Conservation (phyloP, 2,888 invertebrate genomes). For the Scaptomyza caliginosa region DNA sequence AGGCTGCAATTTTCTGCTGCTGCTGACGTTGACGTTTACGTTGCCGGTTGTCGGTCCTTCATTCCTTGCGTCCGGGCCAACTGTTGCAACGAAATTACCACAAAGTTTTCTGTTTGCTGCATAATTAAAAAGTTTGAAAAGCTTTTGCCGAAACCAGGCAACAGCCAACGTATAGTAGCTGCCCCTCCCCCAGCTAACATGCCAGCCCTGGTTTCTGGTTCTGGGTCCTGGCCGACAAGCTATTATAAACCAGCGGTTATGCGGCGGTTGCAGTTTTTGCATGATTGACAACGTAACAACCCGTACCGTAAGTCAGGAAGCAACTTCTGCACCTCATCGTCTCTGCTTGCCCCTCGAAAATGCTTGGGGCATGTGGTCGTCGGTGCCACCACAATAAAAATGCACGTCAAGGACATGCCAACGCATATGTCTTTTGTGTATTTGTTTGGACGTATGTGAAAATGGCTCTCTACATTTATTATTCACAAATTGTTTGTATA, state of each 20-base stretch:
- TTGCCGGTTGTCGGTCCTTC: constrained; percentile 49
- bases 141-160: constrained; percentile 77
- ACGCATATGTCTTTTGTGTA: constrained; percentile 38
- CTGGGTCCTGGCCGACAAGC: constrained; percentile 46
- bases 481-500: constrained; percentile 39
- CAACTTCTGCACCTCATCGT: constrained; percentile 8
- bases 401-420: constrained; percentile 67
- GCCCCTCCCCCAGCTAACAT: neutral
- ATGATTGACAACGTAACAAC: constrained; percentile 74
- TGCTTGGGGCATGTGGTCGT: neutral
- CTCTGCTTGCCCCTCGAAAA: neutral
- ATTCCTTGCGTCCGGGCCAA: constrained; percentile 60
- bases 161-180: constrained; percentile 41
- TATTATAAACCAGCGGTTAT: constrained; percentile 73
- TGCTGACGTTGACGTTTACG: constrained; percentile 26
- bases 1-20: constrained; percentile 46
- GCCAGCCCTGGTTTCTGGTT: constrained; percentile 11
- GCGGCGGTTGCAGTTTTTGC: constrained; percentile 77
- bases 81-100: constrained; percentile 78
- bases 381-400: constrained; percentile 40
- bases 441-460: constrained; percentile 15
- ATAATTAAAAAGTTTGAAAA: constrained; percentile 79
- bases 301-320: constrained; percentile 50
- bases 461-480: constrained; percentile 13
- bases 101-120: constrained; percentile 79